phyloP scores from a whole-genome alignment of 2,888 invertebrate species.

The Rhopalosiphum nymphaeae region DNA sequence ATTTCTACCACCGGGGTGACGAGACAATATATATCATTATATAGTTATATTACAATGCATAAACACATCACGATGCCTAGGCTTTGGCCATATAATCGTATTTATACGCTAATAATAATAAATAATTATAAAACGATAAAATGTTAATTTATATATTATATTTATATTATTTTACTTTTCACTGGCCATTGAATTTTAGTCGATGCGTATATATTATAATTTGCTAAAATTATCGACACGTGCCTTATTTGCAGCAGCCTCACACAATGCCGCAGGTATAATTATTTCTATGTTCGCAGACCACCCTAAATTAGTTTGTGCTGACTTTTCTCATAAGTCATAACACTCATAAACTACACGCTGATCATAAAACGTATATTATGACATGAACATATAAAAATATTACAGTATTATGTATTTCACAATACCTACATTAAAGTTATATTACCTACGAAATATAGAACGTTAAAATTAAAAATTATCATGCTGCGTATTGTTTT shows the following conservation, averaged over 20 bases:
- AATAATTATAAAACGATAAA: not conserved
- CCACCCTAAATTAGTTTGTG: not conserved
- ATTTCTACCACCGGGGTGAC: not conserved
- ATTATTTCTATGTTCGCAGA: not conserved
- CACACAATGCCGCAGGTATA: not conserved
- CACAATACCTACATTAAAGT: not conserved
- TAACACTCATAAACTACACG: not conserved
- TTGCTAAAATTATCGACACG: not conserved
- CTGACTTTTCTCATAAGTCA: not conserved
- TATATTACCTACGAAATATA: not conserved
- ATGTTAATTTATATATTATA: not conserved
- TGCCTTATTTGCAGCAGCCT: not conserved
- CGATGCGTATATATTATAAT: not conserved
- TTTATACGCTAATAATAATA: not conserved
- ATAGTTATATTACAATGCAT: too few relatives aligned
- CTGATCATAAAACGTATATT: not conserved
- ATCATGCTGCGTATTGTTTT: not conserved
- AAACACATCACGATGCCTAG: not conserved
- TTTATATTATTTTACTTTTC: not conserved
- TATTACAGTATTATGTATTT: not conserved
- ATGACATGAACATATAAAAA: not conserved
- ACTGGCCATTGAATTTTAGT: not conserved
- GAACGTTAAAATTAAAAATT: not conserved
- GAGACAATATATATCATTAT: not conserved
- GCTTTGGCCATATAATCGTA: not conserved